Conservation (phyloP, 2,797 vertebrate species). For the Vireo griseus region DNA sequence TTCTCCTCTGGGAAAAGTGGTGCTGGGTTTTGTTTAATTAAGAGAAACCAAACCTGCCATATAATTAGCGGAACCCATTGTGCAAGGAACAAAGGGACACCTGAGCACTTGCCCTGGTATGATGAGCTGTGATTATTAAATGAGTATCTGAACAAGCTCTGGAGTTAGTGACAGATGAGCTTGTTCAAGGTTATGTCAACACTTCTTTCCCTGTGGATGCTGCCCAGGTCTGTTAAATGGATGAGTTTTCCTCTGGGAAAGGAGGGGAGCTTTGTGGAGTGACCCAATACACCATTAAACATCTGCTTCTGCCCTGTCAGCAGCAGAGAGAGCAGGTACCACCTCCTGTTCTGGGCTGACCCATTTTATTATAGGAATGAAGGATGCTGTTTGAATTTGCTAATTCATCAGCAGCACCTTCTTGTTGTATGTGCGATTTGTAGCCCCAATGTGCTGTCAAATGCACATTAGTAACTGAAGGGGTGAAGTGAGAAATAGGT, state of each 20-base stretch:
- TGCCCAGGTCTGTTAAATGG: neutral
- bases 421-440: neutral
- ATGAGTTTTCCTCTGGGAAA: neutral
- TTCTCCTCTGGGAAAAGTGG: neutral
- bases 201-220: neutral
- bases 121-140: neutral
- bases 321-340: neutral
- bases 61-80: neutral
- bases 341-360: neutral
- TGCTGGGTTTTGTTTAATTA: neutral
- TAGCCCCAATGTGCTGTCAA: neutral
- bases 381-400: neutral
- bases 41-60: neutral
- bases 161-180: neutral
- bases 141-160: neutral
- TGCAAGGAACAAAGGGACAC: neutral
- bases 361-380: rapidly evolving
- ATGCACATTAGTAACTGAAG: rapidly evolving
- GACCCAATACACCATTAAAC: neutral
- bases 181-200: neutral
- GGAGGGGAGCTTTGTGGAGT: neutral
- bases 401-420: rapidly evolving
- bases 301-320: neutral
- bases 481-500: rapidly evolving
- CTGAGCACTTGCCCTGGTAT: neutral